Percentiles rank a stretch among this genome's conserved stretches.
Evolutionary conservation across 2,888 invertebrate genomes (phyloP).

Genomic region (Cetonia aurata): DNA sequence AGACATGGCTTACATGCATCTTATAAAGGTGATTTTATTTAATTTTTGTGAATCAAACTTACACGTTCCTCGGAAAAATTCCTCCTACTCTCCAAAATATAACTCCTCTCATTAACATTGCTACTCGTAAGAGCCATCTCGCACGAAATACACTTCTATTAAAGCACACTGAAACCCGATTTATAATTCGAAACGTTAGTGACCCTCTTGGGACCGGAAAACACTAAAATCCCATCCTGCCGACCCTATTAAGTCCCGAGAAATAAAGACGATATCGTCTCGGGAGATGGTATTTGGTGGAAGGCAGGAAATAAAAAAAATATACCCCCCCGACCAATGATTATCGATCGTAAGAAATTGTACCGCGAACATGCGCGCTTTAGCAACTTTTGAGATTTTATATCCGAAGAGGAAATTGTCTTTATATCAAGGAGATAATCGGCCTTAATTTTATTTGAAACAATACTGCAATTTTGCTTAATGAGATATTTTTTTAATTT

Average conservation of each 20-base stretch:
- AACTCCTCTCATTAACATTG: constrained; percentile 60
- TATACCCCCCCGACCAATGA: background rate
- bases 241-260: constrained; percentile 3
- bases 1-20: too few relatives aligned
- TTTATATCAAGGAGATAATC: too few relatives aligned
- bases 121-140: constrained; percentile 41
- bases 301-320: constrained; percentile 32
- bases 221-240: constrained; percentile 28
- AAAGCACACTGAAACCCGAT: too few relatives aligned
- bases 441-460: too few relatives aligned
- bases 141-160: background rate
- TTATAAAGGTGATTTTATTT: too few relatives aligned
- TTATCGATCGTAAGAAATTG: constrained; percentile 23
- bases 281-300: constrained; percentile 21
- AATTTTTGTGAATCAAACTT: constrained; percentile 44
- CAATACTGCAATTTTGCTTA: background rate
- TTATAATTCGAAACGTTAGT: background rate
- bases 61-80: constrained; percentile 63
- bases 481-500: too few relatives aligned
- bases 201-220: background rate
- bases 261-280: constrained; percentile 27
- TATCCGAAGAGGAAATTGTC: too few relatives aligned
- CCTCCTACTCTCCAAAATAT: constrained; percentile 60
- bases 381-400: background rate
- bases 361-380: constrained; percentile 12